Evolutionary conservation across 1,140 invertebrate genomes (phyloP).

Genomic region (Pseudomyrmex concolor): DNA sequence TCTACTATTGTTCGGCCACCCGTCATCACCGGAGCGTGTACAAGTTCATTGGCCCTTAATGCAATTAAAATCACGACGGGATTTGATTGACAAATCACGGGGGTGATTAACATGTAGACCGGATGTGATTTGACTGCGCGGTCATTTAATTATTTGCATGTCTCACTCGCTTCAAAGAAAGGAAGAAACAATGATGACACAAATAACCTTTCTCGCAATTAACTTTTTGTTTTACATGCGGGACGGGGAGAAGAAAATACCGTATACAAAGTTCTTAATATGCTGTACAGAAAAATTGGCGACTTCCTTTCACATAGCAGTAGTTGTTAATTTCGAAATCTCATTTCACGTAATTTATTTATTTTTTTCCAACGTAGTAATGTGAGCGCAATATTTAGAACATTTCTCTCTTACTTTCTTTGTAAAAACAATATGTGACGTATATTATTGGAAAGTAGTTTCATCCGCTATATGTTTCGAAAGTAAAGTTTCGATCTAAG

Average conservation of each 20-base stretch:
- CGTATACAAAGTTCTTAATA: background rate
- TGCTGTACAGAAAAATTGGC: background rate
- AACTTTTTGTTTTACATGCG: background rate
- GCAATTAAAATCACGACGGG: conserved; percentile 60
- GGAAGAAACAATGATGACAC: background rate
- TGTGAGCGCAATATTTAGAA: background rate
- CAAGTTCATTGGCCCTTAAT: conserved; percentile 65
- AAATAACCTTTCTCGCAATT: background rate
- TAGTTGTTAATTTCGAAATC: background rate
- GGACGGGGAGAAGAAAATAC: background rate
- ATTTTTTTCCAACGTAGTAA: background rate
- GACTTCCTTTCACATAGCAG: background rate
- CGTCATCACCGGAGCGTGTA: conserved; percentile 60
- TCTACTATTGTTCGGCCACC: conserved; percentile 63
- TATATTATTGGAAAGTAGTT: too few species aligned
- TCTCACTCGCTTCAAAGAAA: background rate
- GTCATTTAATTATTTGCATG: conserved; percentile 32
- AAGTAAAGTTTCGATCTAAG: conserved; percentile 10
- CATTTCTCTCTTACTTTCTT: background rate
- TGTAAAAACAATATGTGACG: too few species aligned
- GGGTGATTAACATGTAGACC: conserved; percentile 8
- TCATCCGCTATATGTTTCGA: background rate
- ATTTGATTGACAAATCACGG: conserved; percentile 50
- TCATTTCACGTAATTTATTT: conserved; percentile 3
- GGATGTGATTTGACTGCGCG: background rate